phyloP scores from a whole-genome alignment of 2,888 invertebrate genomes.

The Heliconius erato region DNA sequence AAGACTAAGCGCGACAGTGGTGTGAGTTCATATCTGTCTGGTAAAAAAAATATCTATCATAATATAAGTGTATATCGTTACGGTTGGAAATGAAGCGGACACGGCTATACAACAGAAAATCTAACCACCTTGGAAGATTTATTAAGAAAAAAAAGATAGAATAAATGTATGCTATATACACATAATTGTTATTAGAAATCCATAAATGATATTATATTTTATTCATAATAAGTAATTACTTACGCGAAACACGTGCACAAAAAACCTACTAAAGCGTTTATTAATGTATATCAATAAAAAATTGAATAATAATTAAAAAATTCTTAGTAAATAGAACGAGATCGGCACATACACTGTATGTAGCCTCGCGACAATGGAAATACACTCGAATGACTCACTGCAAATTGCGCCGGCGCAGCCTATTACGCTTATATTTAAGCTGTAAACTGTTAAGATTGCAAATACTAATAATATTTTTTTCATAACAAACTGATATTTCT shows the following conservation, averaged over 20 bases:
- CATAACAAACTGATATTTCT: neutral
- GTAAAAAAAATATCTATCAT: no score
- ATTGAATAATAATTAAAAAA: neutral
- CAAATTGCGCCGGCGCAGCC: conserved; percentile 58
- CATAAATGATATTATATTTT: neutral
- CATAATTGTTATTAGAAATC: neutral
- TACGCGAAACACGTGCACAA: neutral
- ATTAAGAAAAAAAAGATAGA: neutral
- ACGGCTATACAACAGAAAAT: no score
- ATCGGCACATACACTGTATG: neutral
- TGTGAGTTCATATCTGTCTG: no score
- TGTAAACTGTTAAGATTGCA: neutral
- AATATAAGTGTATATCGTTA: no score
- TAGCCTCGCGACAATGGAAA: conserved; percentile 46
- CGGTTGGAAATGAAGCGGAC: no score
- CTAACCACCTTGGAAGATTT: neutral
- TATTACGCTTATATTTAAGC: conserved; percentile 17
- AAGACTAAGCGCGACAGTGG: no score
- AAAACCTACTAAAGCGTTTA: neutral
- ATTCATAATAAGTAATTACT: neutral
- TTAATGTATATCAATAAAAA: neutral
- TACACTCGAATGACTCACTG: conserved; percentile 57
- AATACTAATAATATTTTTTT: neutral
- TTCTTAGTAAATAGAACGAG: neutral
- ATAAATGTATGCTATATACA: neutral